Evolutionary conservation across 2,113 vertebrate genomes (phyloP).

Genomic region (Rhynchomys soricoides): DNA sequence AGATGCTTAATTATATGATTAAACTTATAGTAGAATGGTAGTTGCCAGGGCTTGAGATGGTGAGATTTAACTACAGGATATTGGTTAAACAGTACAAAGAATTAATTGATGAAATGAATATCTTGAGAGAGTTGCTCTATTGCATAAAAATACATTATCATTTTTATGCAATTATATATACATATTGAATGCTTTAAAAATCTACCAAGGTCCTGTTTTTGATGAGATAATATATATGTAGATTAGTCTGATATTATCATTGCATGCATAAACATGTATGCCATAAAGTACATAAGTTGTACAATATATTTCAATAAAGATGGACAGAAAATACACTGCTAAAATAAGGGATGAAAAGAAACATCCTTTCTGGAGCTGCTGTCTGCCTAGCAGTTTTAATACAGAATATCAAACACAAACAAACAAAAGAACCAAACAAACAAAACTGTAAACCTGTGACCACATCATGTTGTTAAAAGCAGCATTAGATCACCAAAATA

Average conservation of each 20-base stretch:
- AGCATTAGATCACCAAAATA: not conserved
- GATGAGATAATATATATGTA: not conserved
- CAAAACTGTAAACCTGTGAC: not conserved
- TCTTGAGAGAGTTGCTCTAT: not conserved
- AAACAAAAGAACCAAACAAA: too few species aligned
- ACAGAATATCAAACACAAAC: not conserved
- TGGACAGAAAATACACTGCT: not conserved
- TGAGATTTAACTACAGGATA: not conserved
- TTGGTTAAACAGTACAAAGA: not conserved
- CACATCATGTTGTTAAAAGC: not conserved
- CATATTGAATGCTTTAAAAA: not conserved
- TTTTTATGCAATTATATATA: not conserved
- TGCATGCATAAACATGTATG: not conserved
- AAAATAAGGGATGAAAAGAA: not conserved
- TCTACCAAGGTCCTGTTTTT: not conserved
- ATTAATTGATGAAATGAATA: not conserved
- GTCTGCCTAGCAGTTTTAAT: not conserved
- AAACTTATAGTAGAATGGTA: not conserved
- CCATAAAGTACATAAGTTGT: not conserved
- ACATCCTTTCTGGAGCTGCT: not conserved
- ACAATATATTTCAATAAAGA: not conserved
- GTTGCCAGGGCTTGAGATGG: accelerated
- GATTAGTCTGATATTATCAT: not conserved
- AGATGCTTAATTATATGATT: not conserved
- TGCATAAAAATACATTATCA: too few species aligned